These are phyloP conservation scores for Drosophila insularis DNA, from an alignment of 1,140 invertebrate genomes.

Conservation along the genomic window DNA sequence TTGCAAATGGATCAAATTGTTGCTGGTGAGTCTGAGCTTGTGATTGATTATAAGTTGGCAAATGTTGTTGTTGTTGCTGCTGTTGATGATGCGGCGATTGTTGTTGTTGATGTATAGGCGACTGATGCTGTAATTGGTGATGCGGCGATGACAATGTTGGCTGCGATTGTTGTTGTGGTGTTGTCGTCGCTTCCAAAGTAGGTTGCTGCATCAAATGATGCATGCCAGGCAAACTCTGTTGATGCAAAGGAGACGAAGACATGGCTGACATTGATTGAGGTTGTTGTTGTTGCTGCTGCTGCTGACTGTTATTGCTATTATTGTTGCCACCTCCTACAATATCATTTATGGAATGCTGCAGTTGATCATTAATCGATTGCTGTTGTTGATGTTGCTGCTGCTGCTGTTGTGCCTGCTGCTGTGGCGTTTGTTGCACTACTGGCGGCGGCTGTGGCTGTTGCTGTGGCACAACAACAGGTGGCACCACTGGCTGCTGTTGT, in stretches of 20 bases:
- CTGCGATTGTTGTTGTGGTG: slow-evolving; percentile 53
- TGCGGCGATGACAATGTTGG: slow-evolving; percentile 50
- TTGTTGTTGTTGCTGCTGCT: slow-evolving; percentile 63
- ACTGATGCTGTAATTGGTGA: slow-evolving; percentile 73
- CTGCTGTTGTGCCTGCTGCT: slow-evolving; percentile 61
- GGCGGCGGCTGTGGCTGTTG: slow-evolving; percentile 31
- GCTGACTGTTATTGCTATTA: slow-evolving; percentile 45
- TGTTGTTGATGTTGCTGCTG: slow-evolving; percentile 73
- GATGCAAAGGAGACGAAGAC: slow-evolving; percentile 62
- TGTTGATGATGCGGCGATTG: slow-evolving; percentile 60
- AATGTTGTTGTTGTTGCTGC: slow-evolving; percentile 45
- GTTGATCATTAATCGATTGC: slow-evolving; percentile 70
- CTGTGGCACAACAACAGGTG: slow-evolving; percentile 75
- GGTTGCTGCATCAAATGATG: slow-evolving; percentile 66
- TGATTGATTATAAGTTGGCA: slow-evolving; percentile 69
- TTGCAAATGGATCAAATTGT: slow-evolving; percentile 72
- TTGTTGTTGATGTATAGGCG: slow-evolving; percentile 68
- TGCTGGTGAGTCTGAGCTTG: slow-evolving; percentile 50
- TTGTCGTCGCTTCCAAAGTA: slow-evolving; percentile 38
- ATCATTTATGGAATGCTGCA: slow-evolving; percentile 82
- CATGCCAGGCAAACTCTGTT: slow-evolving; percentile 65
- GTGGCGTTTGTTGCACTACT: slow-evolving; percentile 48
- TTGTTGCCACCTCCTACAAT: slow-evolving; percentile 69
- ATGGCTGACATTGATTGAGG: slow-evolving; percentile 49
- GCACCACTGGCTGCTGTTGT: slow-evolving; percentile 85